Percentiles rank a stretch among this genome's conserved stretches.
These are phyloP conservation scores for Rhabdophis nuchalis DNA, from an alignment of 2,797 vertebrate genomes.

Conservation along the genomic window DNA sequence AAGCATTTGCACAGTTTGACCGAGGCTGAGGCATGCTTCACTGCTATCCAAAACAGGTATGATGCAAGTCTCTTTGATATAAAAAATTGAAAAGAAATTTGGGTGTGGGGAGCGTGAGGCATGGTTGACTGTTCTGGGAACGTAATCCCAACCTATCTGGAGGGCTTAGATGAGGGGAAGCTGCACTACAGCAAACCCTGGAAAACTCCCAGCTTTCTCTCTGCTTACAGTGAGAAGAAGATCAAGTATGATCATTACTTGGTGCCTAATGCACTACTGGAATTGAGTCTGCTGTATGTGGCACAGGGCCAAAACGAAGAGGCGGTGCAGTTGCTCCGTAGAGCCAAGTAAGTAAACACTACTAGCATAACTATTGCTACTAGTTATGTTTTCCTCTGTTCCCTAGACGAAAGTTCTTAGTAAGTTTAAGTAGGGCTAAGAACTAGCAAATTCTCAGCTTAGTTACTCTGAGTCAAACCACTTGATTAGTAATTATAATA, in stretches of 20 bases:
- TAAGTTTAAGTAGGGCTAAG: not conserved
- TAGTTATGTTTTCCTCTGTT: not conserved
- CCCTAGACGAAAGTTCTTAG: not conserved
- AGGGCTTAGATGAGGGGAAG: not conserved
- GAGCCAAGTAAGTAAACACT: constrained; percentile 77
- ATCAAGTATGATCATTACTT: constrained; percentile 80
- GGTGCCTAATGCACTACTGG: constrained; percentile 79
- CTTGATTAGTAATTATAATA: not conserved
- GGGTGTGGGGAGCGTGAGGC: not conserved
- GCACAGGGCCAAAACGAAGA: constrained; percentile 73
- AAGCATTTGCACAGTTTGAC: constrained; percentile 74
- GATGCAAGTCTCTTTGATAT: not conserved
- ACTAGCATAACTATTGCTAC: no score
- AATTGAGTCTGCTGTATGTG: constrained; percentile 75
- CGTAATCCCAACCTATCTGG: not conserved
- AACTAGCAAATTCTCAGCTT: not conserved
- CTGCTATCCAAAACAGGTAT: constrained; percentile 66
- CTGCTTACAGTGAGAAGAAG: constrained; percentile 76
- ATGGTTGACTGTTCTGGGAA: not conserved
- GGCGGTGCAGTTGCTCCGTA: constrained; percentile 76
- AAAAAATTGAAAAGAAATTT: no score
- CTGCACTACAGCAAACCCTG: not conserved
- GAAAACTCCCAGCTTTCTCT: not conserved
- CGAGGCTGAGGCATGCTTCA: constrained; percentile 76
- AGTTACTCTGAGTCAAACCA: not conserved